These are phyloP conservation scores for Enteromius mattozi DNA, from an alignment of 2,797 vertebrate species.

Conservation along the genomic window DNA sequence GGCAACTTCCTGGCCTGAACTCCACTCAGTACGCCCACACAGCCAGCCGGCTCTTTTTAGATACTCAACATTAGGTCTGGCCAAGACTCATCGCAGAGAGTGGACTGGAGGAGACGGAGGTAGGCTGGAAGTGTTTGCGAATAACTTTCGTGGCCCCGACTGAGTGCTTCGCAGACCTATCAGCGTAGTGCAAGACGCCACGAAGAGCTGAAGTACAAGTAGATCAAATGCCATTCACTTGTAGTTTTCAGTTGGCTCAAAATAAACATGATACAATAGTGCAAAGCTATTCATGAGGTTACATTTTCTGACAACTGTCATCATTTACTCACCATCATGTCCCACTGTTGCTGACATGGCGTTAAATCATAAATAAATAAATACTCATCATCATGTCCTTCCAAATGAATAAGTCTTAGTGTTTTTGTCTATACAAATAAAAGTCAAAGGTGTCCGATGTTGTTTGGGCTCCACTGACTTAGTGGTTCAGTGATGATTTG, in stretches of 20 bases:
- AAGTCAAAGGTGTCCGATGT: neutral
- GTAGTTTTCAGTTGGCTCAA: neutral
- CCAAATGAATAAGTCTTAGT: neutral
- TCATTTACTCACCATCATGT: neutral
- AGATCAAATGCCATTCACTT: constrained; percentile 24
- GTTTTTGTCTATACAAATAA: neutral
- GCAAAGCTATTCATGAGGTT: neutral
- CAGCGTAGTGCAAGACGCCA: constrained; percentile 60
- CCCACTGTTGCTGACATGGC: too few species aligned
- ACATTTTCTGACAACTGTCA: neutral
- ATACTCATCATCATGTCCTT: neutral
- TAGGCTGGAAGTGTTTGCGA: constrained; percentile 54
- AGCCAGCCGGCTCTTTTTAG: constrained; percentile 71
- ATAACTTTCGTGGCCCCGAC: constrained; percentile 59
- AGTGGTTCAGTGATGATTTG: neutral
- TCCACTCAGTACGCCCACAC: constrained; percentile 77
- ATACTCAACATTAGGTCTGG: constrained; percentile 62
- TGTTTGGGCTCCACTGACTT: neutral
- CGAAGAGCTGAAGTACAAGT: constrained; percentile 30
- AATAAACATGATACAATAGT: neutral
- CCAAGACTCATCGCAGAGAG: constrained; percentile 56
- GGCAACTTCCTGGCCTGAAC: constrained; percentile 75
- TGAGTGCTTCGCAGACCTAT: constrained; percentile 62
- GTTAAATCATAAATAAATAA: too few species aligned
- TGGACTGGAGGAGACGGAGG: constrained; percentile 51